Evolutionary conservation across 1,140 invertebrate species (phyloP), one percentile per base, ranked within the genome.

Genomic region (Nylanderia fulva): DNA sequence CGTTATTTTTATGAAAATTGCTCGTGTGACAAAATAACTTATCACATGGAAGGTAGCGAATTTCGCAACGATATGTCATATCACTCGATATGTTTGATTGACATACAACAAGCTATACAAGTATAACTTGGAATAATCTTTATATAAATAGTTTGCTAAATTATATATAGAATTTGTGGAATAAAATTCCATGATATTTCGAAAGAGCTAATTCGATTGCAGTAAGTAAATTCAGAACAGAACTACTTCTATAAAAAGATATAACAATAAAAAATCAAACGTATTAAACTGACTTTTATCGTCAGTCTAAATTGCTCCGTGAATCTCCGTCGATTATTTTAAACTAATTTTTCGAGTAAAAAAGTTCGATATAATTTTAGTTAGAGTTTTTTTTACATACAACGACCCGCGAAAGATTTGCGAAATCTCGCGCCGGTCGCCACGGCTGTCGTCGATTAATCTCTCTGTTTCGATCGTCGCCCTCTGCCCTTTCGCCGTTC

Each of bases 401-500:
- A 5, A 56, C 29, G 24, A 29, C 58, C 24, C 11, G 33, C 7
- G 36, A 18, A 18, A 42, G 1, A 77, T 77, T 24, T 18, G 42
- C 42, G 18, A 77, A 77, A 68, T 79, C 45, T 36, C 76, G 29
- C 21, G 27, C 42, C 27, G 27, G 24, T 15, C 27, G 27, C 39
- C 36, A 52, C 71, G 71, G 18, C 42, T 60, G 18, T 68, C 45
- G 60, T 9, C 60, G 42, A 79, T 79, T 79, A 79, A 79, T 79
- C 76, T 54, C 45, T 54, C 61, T 48, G 29, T 63, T 79, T 79
- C 76, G 76, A 79, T 79, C 76, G 63, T 79, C 76, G 76, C 48
- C 48, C 76, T 79, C 63, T 79, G 42, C 75, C 75, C 75, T 79
- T 79, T 79, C 61, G 75, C 29, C 45, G 75, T 79, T 58, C 45